Evolutionary conservation across 2,113 vertebrate species (phyloP), one percentile per base, ranked within the genome.

Genomic region (Dromaius novaehollandiae): DNA sequence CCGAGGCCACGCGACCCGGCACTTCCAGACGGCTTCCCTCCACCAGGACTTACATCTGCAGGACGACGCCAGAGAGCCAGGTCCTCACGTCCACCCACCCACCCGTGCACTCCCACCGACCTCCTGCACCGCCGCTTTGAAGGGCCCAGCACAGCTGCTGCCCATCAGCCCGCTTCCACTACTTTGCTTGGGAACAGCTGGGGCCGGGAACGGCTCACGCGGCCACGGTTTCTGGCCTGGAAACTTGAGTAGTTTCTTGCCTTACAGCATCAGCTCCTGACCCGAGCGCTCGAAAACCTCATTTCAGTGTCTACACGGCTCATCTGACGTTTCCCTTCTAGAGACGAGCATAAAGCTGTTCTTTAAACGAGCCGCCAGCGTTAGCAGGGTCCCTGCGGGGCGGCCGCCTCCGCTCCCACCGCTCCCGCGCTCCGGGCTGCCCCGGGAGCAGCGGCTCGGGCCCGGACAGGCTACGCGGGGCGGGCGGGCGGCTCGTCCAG

Each of bases 31-130:
- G 1, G 19, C 38, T 71, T 26, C 4, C 8, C 46, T 38, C 21
- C 4, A 3, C 21, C 15, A 0, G 2, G 26, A 65, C 42, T 14
- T 5, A 1, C 60, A 24, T 13, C 38, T 46, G 46, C 46, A 48
- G 46, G 46, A 48, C 19, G 46, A 48, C 7, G 19, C 18, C 46
- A 4, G 19, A 18, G 61, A 40, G 77, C 36, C 61, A 51, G 44
- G 46, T 48, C 18, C 46, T 46, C 17, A 15, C 46, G 44, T 44
- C 44, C 44, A 44, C 10, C 14, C 44, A 46, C 5, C 44, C 16
- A 14, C 44, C 44, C 14, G 6, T 15, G 44, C 6, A 15, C 16
- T 46, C 16, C 44, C 6, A 6, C 44, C 44, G 16, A 14, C 44
- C 16, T 15, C 34, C 32, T 9, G 13, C 13, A 6, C 22, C 17